A percentile compares a stretch with the other conserved stretches of the same genome.
phyloP scores from a whole-genome alignment of 2,797 vertebrate genomes.

The Clarias laeviceps region DNA sequence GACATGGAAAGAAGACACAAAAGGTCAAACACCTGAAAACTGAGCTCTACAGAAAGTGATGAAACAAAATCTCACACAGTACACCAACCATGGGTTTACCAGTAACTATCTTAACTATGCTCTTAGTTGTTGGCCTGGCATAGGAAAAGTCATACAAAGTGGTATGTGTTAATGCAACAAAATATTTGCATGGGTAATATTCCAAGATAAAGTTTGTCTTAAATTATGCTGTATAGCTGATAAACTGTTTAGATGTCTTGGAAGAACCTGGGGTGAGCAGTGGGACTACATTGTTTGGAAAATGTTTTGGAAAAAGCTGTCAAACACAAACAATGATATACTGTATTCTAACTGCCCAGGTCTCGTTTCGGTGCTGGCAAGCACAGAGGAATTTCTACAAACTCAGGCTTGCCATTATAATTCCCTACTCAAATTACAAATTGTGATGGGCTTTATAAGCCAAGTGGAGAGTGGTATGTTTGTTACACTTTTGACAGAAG shows the following conservation, averaged over 20 bases:
- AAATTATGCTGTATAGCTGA: conserved; percentile 58
- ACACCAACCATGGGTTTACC: conserved; percentile 1
- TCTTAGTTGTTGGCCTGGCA: conserved; percentile 42
- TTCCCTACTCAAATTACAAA: conserved; percentile 71
- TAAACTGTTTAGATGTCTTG: conserved; percentile 62
- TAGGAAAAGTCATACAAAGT: conserved; percentile 58
- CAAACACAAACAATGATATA: conserved; percentile 74
- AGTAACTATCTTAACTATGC: conserved; percentile 48
- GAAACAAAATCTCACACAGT: neutral
- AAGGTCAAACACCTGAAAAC: neutral
- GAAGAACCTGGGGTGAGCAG: conserved; percentile 56
- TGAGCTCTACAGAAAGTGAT: neutral
- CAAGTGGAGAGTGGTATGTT: conserved; percentile 61
- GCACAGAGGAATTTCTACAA: conserved; percentile 73
- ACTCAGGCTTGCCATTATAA: conserved; percentile 79
- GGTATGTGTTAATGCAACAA: conserved; percentile 57
- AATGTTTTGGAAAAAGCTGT: conserved; percentile 65
- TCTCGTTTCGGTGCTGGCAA: conserved; percentile 67
- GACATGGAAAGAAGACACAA: neutral
- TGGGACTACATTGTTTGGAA: conserved; percentile 55
- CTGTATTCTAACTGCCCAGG: conserved; percentile 69
- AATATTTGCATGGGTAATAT: conserved; percentile 52
- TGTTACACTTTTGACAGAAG: conserved; percentile 53
- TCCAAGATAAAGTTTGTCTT: conserved; percentile 40
- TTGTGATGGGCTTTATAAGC: conserved; percentile 65